phyloP scores from a whole-genome alignment of 1,140 invertebrate species.

The Drosophila truncata region DNA sequence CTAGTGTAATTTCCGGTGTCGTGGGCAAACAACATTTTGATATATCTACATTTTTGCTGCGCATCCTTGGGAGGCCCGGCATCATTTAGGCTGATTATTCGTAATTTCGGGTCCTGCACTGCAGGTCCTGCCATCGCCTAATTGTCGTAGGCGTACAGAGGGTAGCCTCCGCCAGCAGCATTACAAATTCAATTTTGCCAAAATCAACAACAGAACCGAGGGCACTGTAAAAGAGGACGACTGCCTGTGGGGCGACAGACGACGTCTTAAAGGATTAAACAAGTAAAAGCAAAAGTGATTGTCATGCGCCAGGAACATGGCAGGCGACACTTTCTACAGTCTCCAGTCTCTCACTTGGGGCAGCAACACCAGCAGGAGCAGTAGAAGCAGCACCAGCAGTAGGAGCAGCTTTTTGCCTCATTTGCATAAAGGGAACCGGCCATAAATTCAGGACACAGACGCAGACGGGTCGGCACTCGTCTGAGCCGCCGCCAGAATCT shows the following conservation, averaged over 20 bases:
- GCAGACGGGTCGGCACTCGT: conserved; percentile 22
- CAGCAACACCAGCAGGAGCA: background rate
- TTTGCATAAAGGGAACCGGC: conserved; percentile 76
- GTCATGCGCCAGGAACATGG: conserved; percentile 54
- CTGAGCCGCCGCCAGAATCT: conserved; percentile 24
- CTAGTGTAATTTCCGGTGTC: conserved; percentile 43
- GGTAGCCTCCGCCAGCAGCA: conserved; percentile 22
- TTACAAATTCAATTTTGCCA: conserved; percentile 66
- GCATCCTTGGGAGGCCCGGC: conserved; percentile 9
- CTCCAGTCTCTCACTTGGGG: conserved; percentile 1
- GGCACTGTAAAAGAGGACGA: conserved; percentile 4
- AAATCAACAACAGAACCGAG: conserved; percentile 31
- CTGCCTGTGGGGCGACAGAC: conserved; percentile 47
- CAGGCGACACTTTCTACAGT: conserved; percentile 44
- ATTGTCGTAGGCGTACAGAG: conserved; percentile 32
- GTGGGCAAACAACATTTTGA: conserved; percentile 26
- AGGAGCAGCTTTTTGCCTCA: conserved; percentile 60
- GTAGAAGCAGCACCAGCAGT: conserved; percentile 17
- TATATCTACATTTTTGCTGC: conserved; percentile 12
- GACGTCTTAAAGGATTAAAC: conserved; percentile 73
- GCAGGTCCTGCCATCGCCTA: conserved; percentile 22
- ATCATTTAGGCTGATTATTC: conserved; percentile 62
- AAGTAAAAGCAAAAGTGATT: conserved; percentile 62
- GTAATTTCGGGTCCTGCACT: conserved; percentile 24
- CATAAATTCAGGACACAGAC: conserved; percentile 70